A percentile compares a stretch with the other conserved stretches of the same genome.
Conservation (phyloP, 2,888 invertebrate genomes). For the Scaptodrosophila latifasciaeformis region DNA sequence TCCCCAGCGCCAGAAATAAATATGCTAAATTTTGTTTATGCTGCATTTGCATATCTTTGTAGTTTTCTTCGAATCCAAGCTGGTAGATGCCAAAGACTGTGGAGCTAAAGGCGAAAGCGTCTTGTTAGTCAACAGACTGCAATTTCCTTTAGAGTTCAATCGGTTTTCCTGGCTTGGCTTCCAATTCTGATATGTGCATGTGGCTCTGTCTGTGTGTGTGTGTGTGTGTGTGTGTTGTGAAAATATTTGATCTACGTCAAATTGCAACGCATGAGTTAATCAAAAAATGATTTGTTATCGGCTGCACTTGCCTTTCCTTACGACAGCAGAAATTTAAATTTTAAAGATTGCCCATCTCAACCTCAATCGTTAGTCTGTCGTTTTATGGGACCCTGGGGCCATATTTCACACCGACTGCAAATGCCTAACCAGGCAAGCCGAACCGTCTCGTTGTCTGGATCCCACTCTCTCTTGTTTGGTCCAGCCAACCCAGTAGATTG, state of each 20-base stretch:
- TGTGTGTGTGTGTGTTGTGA: slow-evolving; percentile 38
- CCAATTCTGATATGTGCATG: too few species aligned
- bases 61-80: slow-evolving; percentile 23
- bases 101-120: slow-evolving; percentile 49
- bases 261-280: slow-evolving; percentile 68
- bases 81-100: slow-evolving; percentile 21
- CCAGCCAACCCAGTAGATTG: too few species aligned
- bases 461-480: too few species aligned
- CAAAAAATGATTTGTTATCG: slow-evolving; percentile 68
- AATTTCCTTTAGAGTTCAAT: slow-evolving; percentile 62
- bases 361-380: too few species aligned
- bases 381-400: not conserved
- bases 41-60: slow-evolving; percentile 52
- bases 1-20: slow-evolving; percentile 30
- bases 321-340: not conserved
- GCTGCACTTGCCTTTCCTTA: slow-evolving; percentile 60
- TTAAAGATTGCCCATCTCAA: not conserved
- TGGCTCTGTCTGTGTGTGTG: slow-evolving; percentile 6
- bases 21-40: slow-evolving; percentile 60
- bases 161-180: slow-evolving; percentile 38
- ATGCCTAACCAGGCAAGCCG: not conserved
- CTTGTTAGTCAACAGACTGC: slow-evolving; percentile 51
- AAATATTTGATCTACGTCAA: slow-evolving; percentile 66
- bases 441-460: too few species aligned
- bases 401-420: not conserved